phyloP scores from a whole-genome alignment of 2,797 vertebrate species.

The Squalus acanthias region DNA sequence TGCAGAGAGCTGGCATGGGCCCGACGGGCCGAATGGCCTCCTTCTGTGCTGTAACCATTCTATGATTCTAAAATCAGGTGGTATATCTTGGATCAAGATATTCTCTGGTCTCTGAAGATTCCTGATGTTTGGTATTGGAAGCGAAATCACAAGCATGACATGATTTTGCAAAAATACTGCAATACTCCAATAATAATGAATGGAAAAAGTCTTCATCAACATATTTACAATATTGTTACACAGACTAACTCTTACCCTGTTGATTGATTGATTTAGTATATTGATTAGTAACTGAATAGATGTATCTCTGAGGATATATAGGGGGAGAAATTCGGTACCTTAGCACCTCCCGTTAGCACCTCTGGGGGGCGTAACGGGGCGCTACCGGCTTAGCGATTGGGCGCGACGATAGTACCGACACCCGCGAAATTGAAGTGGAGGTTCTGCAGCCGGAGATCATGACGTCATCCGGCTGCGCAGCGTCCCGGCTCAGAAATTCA shows the following conservation, averaged over 20 bases:
- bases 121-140: neutral
- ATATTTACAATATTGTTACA: neutral
- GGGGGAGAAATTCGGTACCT: too few relatives aligned
- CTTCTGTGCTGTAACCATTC: too few relatives aligned
- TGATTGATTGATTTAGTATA: neutral
- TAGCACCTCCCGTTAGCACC: too few relatives aligned
- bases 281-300: neutral
- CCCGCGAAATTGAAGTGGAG: too few relatives aligned
- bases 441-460: too few relatives aligned
- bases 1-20: too few relatives aligned
- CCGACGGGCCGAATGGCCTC: too few relatives aligned
- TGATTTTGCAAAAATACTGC: neutral
- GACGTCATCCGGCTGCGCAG: too few relatives aligned
- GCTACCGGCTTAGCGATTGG: too few relatives aligned
- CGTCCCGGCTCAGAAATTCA: too few relatives aligned
- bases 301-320: neutral
- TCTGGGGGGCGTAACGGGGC: too few relatives aligned
- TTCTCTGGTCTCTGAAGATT: neutral
- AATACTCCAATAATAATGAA: neutral
- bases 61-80: neutral
- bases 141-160: neutral
- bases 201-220: neutral
- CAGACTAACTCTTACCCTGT: neutral
- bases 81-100: neutral
- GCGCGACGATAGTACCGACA: too few relatives aligned